Evolutionary conservation across 2,888 invertebrate genomes (phyloP), one percentile per base, ranked within the genome.

Genomic region (Drosophila atripex): DNA sequence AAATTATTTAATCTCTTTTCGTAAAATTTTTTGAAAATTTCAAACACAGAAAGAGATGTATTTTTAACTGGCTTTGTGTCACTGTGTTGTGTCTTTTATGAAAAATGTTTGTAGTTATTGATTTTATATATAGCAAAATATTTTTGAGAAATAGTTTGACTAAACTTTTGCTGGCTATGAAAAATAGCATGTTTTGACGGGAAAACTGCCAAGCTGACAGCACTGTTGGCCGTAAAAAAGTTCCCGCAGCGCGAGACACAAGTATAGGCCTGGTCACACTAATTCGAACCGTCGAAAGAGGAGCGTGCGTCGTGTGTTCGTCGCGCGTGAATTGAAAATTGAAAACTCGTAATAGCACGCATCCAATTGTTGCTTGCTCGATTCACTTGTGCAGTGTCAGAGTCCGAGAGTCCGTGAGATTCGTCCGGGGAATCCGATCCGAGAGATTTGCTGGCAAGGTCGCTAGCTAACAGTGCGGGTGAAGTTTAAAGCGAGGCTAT

Each of bases 401-500:
- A 18, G 18, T 18, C 4, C 2, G 6, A 6, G 12, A 35, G 35
- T 35, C 39, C 23, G n/a, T 3, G 4, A 16, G 18, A 45, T 14
- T 11, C 16, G 2, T 6, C n/a, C 35, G 23, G 16, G 18, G n/a
- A 21, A 32, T 23, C 54, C 21, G 21, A 23, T 23, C 21, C 21
- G 21, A 45, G 39, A 39, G 7, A 39, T n/a, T 14, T 14, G 6
- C 3, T 39, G 14, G 12, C 43, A 18, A 43, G 41, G 41, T 41
- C 43, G 11, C 21, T 23, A 4, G 21, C 21, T 3, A 43, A 8
- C 11, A 9, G n/a, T 32, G 18, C 35, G 55, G 75, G 75, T 83
- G 68, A 83, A 71, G 70, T 80, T 73, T 21, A 71, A 75, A 63
- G 65, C 79, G 71, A 85, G 72, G 82, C 76, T 70, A 64, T 58